Evolutionary conservation across 2,797 vertebrate species (phyloP), one percentile per base, ranked within the genome.

Genomic region (Spizella passerina): DNA sequence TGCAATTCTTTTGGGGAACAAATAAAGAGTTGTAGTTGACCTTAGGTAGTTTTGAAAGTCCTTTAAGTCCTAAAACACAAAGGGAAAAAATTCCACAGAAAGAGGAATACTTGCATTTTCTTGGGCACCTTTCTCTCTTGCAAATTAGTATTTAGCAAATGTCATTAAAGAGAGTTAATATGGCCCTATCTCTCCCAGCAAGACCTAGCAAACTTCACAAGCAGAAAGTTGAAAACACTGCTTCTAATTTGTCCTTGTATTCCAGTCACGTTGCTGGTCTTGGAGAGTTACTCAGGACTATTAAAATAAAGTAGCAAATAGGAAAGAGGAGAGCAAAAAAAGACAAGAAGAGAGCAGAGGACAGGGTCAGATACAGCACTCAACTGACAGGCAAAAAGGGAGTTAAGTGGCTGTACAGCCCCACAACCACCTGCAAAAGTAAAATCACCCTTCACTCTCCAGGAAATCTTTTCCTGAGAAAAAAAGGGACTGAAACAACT

Each of bases 241-340:
- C 44, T 93, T 76, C 36, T 83, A 56, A 83, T 92, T 90, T 81
- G 29, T 63, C 72, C 85, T 76, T 81, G 56, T 64, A 96, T 91
- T 96, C 68, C 59, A 64, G 82, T 83, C 92, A 93, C 24, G 0
- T 78, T 65, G 47, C 76, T 46, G 26, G 65, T 76, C 38, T 84
- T 90, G 77, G 72, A 9, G 5, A 79, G 75, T 88, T 96, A 93
- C 72, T 57, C 53, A 1, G 8, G 68, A 47, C 86, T 86, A 83
- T 86, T 90, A 87, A 88, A 91, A 93, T 80, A 83, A 90, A 88
- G 64, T 24, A 95, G 84, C 55, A 93, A 78, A 82, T 75, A 85
- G 65, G 30, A 83, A 90, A 57, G 44, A 73, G 27, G 4, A 81
- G 32, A 30, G 41, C 43, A 14, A 44, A 36, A 3, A 6, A 57